Conservation (phyloP, 2,888 invertebrate genomes). For the Leucania comma region DNA sequence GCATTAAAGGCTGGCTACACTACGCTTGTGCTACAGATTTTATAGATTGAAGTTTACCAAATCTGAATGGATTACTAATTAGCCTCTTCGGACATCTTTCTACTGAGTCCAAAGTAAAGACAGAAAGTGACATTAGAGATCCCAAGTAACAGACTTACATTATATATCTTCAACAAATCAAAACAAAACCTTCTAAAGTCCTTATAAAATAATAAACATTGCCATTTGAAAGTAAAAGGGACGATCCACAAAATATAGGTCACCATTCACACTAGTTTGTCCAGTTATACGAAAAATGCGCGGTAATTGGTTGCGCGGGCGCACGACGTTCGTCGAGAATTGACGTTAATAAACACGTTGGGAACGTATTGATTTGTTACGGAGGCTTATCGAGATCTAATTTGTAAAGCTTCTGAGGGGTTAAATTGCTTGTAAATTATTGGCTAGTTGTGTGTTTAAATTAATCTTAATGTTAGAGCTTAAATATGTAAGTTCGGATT, state of each 20-base stretch:
- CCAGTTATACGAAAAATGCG: conserved; percentile 61
- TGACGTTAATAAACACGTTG: conserved; percentile 68
- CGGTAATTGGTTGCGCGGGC: conserved; percentile 67
- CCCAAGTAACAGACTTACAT: not conserved
- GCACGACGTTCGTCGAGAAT: conserved; percentile 60
- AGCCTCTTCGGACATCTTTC: no score
- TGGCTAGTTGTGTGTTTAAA: conserved; percentile 8
- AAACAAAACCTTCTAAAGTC: conserved; percentile 10
- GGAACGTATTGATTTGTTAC: conserved; percentile 65
- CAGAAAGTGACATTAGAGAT: no score
- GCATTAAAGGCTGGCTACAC: no score
- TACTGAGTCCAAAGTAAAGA: no score
- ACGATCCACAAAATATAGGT: conserved; percentile 48
- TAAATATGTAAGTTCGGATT: not conserved
- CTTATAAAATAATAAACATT: conserved; percentile 31
- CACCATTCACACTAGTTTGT: conserved; percentile 55
- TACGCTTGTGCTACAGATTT: no score
- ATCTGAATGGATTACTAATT: no score
- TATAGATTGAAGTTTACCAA: no score
- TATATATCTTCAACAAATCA: not conserved
- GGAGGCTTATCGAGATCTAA: conserved; percentile 48
- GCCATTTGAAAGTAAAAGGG: conserved; percentile 63
- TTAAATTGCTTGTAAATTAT: conserved; percentile 47
- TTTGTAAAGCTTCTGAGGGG: conserved; percentile 53
- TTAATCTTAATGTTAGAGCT: conserved; percentile 4